phyloP scores from a whole-genome alignment of 2,888 invertebrate genomes.

The Epinotia demarniana region DNA sequence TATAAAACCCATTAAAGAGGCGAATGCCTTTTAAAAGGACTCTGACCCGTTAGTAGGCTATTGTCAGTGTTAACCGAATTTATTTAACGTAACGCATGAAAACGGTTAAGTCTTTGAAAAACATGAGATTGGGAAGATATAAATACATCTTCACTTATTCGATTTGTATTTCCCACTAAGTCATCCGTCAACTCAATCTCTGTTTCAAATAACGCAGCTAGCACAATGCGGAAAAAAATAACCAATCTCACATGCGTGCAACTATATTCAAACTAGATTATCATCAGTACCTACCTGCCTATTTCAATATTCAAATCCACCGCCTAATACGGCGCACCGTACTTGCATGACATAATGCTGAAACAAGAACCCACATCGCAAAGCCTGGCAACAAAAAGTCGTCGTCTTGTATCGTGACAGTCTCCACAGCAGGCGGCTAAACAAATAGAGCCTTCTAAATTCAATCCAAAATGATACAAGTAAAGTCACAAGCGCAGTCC shows the following conservation, averaged over 20 bases:
- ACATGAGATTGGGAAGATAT: not conserved
- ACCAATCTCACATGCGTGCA: constrained; percentile 1
- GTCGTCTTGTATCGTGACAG: constrained; percentile 19
- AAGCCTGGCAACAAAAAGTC: constrained; percentile 36
- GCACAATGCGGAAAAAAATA: not conserved
- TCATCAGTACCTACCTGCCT: constrained; percentile 5
- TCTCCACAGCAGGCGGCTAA: constrained; percentile 29
- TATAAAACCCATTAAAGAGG: too few species aligned
- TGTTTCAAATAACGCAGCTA: too few species aligned
- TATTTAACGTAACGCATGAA: too few species aligned
- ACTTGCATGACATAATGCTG: constrained; percentile 36
- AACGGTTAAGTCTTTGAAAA: too few species aligned
- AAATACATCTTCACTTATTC: too few species aligned
- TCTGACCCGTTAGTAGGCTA: too few species aligned
- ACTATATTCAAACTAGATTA: not conserved
- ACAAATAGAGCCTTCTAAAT: constrained; percentile 32
- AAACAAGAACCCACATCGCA: constrained; percentile 34
- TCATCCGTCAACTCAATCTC: too few species aligned
- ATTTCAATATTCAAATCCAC: constrained; percentile 10
- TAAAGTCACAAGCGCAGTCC: not conserved
- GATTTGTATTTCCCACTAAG: too few species aligned
- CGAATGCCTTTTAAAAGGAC: too few species aligned
- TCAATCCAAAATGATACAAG: not conserved
- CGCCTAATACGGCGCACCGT: constrained; percentile 13
- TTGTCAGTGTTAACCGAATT: too few species aligned